Evolutionary conservation across 2,113 vertebrate species (phyloP).

Genomic region (Scolopax mira): DNA sequence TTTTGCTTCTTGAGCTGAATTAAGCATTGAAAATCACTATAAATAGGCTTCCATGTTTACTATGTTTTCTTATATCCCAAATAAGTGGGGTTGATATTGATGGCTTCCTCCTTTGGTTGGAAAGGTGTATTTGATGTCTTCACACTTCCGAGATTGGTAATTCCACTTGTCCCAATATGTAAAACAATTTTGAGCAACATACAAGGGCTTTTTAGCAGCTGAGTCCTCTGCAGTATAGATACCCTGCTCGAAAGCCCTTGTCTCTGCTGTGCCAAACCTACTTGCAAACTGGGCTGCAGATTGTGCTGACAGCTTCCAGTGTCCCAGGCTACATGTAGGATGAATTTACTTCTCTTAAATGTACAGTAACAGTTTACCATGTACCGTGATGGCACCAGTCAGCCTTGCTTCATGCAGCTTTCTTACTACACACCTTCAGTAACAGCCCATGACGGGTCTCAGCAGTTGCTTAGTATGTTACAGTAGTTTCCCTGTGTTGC

Average conservation of each 20-base stretch:
- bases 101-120: not conserved
- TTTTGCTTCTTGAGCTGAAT: not conserved
- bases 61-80: not conserved
- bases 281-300: not conserved
- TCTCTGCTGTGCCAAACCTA: not conserved
- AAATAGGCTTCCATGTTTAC: not conserved
- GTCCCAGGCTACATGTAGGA: fast-evolving
- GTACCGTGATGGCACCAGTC: not conserved
- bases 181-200: not conserved
- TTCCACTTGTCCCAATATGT: not conserved
- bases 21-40: not conserved
- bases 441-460: not conserved
- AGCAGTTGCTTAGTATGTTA: not conserved
- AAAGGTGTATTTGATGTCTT: not conserved
- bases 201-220: not conserved
- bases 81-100: not conserved
- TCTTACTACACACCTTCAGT: not conserved
- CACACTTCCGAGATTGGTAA: not conserved
- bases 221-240: not conserved
- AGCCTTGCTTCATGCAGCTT: not conserved
- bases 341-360: not conserved
- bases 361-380: fast-evolving
- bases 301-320: not conserved
- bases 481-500: not conserved
- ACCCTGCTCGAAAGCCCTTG: not conserved